phyloP scores from a whole-genome alignment of 2,888 invertebrate species.

The Agonopterix heracliana region DNA sequence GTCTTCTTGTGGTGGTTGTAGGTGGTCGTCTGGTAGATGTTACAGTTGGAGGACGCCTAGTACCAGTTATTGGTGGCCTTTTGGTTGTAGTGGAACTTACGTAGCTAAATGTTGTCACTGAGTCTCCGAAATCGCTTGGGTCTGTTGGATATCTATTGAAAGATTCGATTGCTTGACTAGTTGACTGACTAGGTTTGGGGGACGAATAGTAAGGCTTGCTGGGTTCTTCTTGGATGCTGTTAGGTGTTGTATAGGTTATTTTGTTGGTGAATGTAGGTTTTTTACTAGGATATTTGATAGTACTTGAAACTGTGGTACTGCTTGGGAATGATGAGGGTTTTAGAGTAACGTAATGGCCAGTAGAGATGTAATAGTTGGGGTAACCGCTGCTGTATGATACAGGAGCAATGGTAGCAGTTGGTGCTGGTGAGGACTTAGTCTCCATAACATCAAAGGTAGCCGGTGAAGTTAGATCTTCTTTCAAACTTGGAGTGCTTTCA shows the following conservation, averaged over 20 bases:
- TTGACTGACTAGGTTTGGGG: constrained; percentile 55
- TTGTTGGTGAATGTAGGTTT: constrained; percentile 29
- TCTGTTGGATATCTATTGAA: constrained; percentile 65
- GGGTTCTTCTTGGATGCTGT: constrained; percentile 40
- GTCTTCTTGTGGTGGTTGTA: constrained; percentile 47
- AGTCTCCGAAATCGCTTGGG: constrained; percentile 55
- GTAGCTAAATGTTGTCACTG: constrained; percentile 57
- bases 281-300: constrained; percentile 23
- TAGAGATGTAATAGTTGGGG: constrained; percentile 44
- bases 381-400: constrained; percentile 48
- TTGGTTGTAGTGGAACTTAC: constrained; percentile 54
- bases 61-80: constrained; percentile 36
- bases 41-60: too few relatives aligned
- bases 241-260: constrained; percentile 43
- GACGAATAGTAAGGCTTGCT: constrained; percentile 47
- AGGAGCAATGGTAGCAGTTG: constrained; percentile 39
- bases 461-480: constrained; percentile 45
- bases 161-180: constrained; percentile 65
- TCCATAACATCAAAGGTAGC: constrained; percentile 40
- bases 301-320: constrained; percentile 7
- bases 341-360: constrained; percentile 61
- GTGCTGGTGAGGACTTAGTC: constrained; percentile 58
- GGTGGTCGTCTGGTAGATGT: constrained; percentile 41
- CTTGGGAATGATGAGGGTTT: constrained; percentile 47
- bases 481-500: constrained; percentile 58